phyloP scores from a whole-genome alignment of 2,888 invertebrate species.

The Dryococelus australis region DNA sequence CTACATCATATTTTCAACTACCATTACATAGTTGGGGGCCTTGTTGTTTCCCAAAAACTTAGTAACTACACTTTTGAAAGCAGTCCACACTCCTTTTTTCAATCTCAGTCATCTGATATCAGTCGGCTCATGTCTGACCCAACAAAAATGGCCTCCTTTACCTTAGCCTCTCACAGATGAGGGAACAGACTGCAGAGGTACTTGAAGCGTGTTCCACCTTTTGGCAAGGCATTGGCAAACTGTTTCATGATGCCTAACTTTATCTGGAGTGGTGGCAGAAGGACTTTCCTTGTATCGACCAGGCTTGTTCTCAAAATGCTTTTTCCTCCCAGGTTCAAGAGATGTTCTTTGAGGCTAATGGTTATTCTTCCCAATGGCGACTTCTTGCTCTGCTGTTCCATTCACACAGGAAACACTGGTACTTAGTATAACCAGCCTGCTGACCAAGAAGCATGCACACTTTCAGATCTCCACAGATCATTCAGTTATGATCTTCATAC shows the following conservation, averaged over 20 bases:
- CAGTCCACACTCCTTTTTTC: not conserved
- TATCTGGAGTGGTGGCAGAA: too few species aligned
- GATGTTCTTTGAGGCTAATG: slow-evolving; percentile 8
- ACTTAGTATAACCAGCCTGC: not conserved
- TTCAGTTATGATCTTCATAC: not conserved
- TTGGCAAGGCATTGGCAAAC: not conserved
- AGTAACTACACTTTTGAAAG: not conserved
- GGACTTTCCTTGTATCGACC: too few species aligned
- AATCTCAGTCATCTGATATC: not conserved
- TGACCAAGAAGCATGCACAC: slow-evolving; percentile 1
- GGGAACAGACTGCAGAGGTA: not conserved
- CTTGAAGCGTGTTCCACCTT: not conserved
- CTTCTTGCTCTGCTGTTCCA: slow-evolving; percentile 12
- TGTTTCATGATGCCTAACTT: too few species aligned
- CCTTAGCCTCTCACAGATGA: not conserved
- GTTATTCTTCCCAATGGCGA: not conserved
- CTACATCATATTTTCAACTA: not conserved
- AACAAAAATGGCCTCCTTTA: not conserved
- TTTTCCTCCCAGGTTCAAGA: not conserved
- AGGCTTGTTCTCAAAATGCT: too few species aligned
- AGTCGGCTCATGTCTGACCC: not conserved
- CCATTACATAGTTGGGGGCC: not conserved
- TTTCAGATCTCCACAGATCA: not conserved
- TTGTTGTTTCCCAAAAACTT: slow-evolving; percentile 5
- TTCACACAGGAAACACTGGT: not conserved